phyloP scores from a whole-genome alignment of 1,140 invertebrate species.

The Heliothis subflexa region DNA sequence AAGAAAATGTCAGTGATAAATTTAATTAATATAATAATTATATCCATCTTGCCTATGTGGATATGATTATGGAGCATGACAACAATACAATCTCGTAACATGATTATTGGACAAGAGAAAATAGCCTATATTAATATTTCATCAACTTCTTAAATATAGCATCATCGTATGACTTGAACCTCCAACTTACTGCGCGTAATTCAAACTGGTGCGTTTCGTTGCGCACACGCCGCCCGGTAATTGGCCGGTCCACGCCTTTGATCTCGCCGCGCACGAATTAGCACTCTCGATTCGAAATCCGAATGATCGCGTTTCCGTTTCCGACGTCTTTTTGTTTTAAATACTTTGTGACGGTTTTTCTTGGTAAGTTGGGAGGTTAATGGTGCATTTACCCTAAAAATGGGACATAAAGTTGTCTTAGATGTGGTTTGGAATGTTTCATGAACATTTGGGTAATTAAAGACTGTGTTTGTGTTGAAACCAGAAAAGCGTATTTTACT shows the following conservation, averaged over 20 bases:
- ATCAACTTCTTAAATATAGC: not conserved
- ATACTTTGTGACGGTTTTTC: slow-evolving; percentile 54
- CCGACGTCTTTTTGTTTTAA: slow-evolving; percentile 52
- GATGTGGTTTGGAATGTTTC: slow-evolving; percentile 3
- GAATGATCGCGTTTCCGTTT: slow-evolving; percentile 66
- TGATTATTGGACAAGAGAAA: too few species aligned
- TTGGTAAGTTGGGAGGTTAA: slow-evolving; percentile 47
- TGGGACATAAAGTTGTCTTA: slow-evolving; percentile 10
- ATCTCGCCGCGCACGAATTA: slow-evolving; percentile 77
- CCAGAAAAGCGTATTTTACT: not conserved
- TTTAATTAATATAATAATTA: too few species aligned
- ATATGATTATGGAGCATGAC: too few species aligned
- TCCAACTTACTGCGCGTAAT: slow-evolving; percentile 43
- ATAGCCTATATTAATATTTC: not conserved
- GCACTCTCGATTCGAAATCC: slow-evolving; percentile 63
- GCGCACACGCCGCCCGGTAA: slow-evolving; percentile 68
- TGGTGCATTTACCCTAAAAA: slow-evolving; percentile 37
- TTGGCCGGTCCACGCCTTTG: slow-evolving; percentile 68
- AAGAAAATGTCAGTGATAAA: too few species aligned
- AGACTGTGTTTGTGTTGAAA: not conserved
- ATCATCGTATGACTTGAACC: slow-evolving; percentile 32
- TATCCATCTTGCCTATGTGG: too few species aligned
- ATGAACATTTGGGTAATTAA: not conserved
- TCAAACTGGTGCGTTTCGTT: slow-evolving; percentile 69
- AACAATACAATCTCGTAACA: too few species aligned